Conservation (phyloP, 2,797 vertebrate genomes). For the Ateles fusciceps region DNA sequence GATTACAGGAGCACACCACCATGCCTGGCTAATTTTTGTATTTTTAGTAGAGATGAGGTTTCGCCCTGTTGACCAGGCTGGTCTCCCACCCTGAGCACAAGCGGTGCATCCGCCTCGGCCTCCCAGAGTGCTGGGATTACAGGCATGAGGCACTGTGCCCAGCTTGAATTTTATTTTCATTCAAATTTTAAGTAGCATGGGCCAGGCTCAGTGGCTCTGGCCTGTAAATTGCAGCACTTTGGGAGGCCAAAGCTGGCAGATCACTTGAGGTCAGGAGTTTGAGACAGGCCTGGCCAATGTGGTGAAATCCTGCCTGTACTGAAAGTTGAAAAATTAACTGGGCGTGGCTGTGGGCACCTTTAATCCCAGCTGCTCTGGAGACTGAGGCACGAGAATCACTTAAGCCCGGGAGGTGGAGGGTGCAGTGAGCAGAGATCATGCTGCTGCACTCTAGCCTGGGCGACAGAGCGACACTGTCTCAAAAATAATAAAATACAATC, state of each 20-base stretch:
- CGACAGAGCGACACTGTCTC: not conserved
- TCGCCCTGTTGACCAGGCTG: accelerated
- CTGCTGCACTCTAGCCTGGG: not conserved
- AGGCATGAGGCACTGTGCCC: too few relatives aligned
- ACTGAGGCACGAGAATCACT: not conserved
- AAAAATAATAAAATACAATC: not conserved
- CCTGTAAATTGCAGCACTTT: not conserved
- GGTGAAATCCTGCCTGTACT: not conserved
- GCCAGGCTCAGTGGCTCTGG: not conserved
- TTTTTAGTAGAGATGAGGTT: not conserved
- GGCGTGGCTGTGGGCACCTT: not conserved
- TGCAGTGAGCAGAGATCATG: not conserved
- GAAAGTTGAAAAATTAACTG: not conserved
- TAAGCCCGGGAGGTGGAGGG: not conserved
- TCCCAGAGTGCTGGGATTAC: not conserved
- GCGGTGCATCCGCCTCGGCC: accelerated
- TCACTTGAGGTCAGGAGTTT: not conserved
- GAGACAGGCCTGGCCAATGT: not conserved
- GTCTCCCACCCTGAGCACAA: not conserved
- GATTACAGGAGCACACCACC: not conserved
- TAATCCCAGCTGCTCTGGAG: not conserved
- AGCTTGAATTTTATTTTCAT: not conserved
- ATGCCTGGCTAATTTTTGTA: not conserved
- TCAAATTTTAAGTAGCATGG: not conserved
- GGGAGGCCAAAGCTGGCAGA: not conserved